Base-by-base conservation (phyloP, 2,888 invertebrate species). In the Rotaria macrura region DNA sequence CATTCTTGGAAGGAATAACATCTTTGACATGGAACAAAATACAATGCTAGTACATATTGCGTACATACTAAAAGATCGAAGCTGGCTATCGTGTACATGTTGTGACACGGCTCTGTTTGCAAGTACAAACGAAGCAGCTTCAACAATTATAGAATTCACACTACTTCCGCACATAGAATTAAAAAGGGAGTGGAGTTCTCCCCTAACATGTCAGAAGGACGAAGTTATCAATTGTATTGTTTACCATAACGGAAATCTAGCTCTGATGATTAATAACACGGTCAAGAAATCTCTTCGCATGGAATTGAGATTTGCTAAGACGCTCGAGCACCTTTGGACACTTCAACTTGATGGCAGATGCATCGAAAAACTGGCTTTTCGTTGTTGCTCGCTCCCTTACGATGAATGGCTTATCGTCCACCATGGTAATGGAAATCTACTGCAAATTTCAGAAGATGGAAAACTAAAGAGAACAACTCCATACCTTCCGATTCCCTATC, bases 331-430 rank as follows among this genome's bases (percentile, higher is more conserved):
- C 29, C 17, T 65, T 5, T 65, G 65, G 65, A 14, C 34, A 34
- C 10, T 65, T 10, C 29, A 4, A 65, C 65, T 65, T 34, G 65
- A 34, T 65, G 25, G 29, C 17, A 14, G 0, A 2, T 29, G 29
- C 14, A 1, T 34, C 9, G 0, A 29, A 14, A 3, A 2, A 0
- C 4, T 14, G 17, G 0, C 9, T 1, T 34, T 29, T 65, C 65
- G 34, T 34, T 65, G 65, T 29, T 65, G 65, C 12, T 12, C 65
- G 6, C 17, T 65, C 2, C 10, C 34, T 12, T 9, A 6, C 34
- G 34, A 65, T 34, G 65, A 65, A 65, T 65, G 65, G 65, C 17
- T 65, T 2, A 29, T 65, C 14, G 65, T 17, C 12, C 34, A 65
- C 29, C 14, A 29, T 34, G 34, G 12, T 10, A 65, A 12, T 65